Percentiles rank a stretch among this genome's conserved stretches.
These are phyloP conservation scores for Coecobrya sp. DNA, from an alignment of 2,888 invertebrate genomes.

Conservation along the genomic window DNA sequence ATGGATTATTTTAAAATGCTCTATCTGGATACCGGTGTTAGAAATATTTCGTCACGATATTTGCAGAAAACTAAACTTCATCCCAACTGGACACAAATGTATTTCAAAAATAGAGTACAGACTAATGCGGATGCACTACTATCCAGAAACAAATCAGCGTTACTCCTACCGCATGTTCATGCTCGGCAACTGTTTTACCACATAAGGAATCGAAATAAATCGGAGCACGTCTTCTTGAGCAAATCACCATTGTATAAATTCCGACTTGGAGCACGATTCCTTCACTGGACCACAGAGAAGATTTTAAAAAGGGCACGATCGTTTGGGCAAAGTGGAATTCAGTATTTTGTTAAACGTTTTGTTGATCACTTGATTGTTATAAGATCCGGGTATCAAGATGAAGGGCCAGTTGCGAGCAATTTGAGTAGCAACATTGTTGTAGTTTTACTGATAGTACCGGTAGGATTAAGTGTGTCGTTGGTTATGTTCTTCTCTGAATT, in stretches of 20 bases:
- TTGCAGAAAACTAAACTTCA: neutral
- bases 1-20: too few relatives aligned
- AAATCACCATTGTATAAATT: neutral
- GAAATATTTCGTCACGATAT: neutral
- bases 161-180: constrained; percentile 17
- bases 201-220: neutral
- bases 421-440: too few relatives aligned
- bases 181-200: constrained; percentile 27
- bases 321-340: too few relatives aligned
- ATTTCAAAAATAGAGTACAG: neutral
- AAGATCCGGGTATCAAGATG: too few relatives aligned
- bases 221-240: constrained; percentile 35
- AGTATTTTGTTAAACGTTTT: too few relatives aligned
- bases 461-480: too few relatives aligned
- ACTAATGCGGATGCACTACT: neutral
- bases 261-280: neutral
- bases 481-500: too few relatives aligned
- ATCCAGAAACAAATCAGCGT: constrained; percentile 8
- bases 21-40: too few relatives aligned
- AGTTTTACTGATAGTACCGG: too few relatives aligned
- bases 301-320: too few relatives aligned
- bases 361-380: too few relatives aligned
- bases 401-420: too few relatives aligned
- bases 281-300: neutral
- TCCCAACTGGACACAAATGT: neutral